Evolutionary conservation across 92 coral and sea anemone genomes (phyloP), one percentile per base, ranked within the genome.

Genomic region (Diadumene lineata): DNA sequence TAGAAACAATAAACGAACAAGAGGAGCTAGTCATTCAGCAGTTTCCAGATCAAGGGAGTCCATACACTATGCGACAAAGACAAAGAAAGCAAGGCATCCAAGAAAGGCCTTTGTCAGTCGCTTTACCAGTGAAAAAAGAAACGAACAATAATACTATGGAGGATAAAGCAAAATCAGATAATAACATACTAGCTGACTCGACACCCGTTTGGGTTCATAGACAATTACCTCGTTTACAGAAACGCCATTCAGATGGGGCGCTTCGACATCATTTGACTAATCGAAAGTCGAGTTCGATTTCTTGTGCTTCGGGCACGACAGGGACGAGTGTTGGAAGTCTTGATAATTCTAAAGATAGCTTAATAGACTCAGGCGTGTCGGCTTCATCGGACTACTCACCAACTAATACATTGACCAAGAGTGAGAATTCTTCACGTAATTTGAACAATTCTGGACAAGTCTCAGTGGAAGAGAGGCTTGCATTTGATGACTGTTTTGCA

Each of bases 301-400:
- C 92, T 9, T 82, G 75, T 21, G 53, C 74, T 0, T 76, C 86
- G n/a, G 77, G 80, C 2, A 57, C 78, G 50, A 67, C 84, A 19
- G 78, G 85, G 0, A 91, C 90, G 72, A 89, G 83, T 38, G 78
- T 77, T 43, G 87, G 94, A 25, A 66, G 87, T 32, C 55, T 84
- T 25, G 85, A 76, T 25, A 82, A 73, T 44, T 89, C 94, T 1
- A 84, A 89, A 66, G 94, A 89, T 38, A 89, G 94, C 33, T 71
- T 89, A 44, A 78, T 70, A 60, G 97, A 91, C 74, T 91, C 97
- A 19, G 92, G 86, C n/a, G 88, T 91, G 21, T 84, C 97, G 19
- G 90, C 74, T 57, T 82, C 88, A 19, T 84, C 97, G 7, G 92
- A 89, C 16, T 46, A 79, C 48, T 91, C 97, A 38, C 97, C 97